Evolutionary conservation across 1,140 invertebrate species (phyloP).

Genomic region (Euwallacea similis): DNA sequence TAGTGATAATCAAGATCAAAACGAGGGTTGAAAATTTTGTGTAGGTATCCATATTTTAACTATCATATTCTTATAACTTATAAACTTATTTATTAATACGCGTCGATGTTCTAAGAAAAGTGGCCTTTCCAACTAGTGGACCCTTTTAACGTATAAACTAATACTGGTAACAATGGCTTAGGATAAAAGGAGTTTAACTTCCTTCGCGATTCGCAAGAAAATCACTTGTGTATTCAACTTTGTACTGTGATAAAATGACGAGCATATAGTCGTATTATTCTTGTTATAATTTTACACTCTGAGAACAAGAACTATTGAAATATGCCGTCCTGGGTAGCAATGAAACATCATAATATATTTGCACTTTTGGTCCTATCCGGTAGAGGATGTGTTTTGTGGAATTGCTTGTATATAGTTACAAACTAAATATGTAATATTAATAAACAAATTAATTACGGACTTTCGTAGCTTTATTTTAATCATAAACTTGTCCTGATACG

Average conservation of each 20-base stretch:
- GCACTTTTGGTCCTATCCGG: background rate
- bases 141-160: conserved; percentile 12
- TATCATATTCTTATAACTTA: background rate
- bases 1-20: conserved; percentile 26
- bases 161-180: background rate
- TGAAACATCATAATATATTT: background rate
- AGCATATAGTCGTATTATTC: background rate
- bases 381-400: background rate
- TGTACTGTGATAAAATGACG: conserved; percentile 12
- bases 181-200: background rate
- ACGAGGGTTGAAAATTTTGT: conserved; percentile 25
- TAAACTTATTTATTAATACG: conserved; percentile 24
- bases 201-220: background rate
- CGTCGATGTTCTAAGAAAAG: conserved; percentile 21
- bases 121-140: conserved; percentile 14
- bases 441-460: too few relatives aligned
- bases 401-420: background rate
- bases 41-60: conserved; percentile 24
- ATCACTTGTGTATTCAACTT: conserved; percentile 2
- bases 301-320: too few relatives aligned
- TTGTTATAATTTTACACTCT: too few relatives aligned
- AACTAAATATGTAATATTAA: background rate
- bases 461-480: too few relatives aligned
- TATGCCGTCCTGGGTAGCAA: too few relatives aligned
- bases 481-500: too few relatives aligned